These are phyloP conservation scores for Gadus macrocephalus DNA, from an alignment of 2,113 vertebrate species.

Conservation along the genomic window DNA sequence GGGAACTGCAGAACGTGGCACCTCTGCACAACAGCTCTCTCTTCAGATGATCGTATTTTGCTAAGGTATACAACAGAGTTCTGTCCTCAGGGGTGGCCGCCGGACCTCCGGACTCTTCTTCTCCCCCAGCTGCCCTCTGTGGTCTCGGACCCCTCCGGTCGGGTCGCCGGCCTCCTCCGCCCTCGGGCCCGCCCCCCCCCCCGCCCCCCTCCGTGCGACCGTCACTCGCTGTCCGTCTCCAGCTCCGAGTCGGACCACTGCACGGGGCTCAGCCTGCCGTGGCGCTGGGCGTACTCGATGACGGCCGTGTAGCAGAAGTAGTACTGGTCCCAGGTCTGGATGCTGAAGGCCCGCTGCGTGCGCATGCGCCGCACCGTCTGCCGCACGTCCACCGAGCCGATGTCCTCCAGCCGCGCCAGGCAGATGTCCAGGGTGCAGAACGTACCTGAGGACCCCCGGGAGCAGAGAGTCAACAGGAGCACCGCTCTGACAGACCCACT, in stretches of 20 bases:
- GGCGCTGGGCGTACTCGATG: conserved; percentile 74
- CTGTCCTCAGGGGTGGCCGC: too few relatives aligned
- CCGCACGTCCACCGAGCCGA: conserved; percentile 70
- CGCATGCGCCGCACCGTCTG: conserved; percentile 76
- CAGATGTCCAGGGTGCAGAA: conserved; percentile 81
- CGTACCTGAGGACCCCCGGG: conserved; percentile 56
- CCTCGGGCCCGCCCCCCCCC: too few relatives aligned
- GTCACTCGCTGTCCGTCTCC: conserved; percentile 76
- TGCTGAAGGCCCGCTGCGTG: conserved; percentile 76
- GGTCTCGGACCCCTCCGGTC: too few relatives aligned
- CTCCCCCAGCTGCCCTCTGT: too few relatives aligned
- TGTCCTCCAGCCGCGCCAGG: conserved; percentile 74
- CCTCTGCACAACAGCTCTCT: too few relatives aligned
- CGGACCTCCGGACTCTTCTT: too few relatives aligned
- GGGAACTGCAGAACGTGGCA: too few relatives aligned
- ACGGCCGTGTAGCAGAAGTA: conserved; percentile 78
- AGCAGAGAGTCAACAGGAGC: not conserved
- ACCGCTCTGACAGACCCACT: too few relatives aligned
- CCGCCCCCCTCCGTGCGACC: not conserved
- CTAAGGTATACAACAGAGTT: too few relatives aligned
- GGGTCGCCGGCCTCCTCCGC: too few relatives aligned
- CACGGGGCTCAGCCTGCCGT: conserved; percentile 70
- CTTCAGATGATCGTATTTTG: too few relatives aligned
- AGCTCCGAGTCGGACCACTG: conserved; percentile 81
- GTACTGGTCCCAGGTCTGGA: conserved; percentile 82